Percentiles rank a stretch among this genome's conserved stretches.
phyloP scores from a whole-genome alignment of 2,113 vertebrate genomes.

The Daphoenositta chrysoptera region DNA sequence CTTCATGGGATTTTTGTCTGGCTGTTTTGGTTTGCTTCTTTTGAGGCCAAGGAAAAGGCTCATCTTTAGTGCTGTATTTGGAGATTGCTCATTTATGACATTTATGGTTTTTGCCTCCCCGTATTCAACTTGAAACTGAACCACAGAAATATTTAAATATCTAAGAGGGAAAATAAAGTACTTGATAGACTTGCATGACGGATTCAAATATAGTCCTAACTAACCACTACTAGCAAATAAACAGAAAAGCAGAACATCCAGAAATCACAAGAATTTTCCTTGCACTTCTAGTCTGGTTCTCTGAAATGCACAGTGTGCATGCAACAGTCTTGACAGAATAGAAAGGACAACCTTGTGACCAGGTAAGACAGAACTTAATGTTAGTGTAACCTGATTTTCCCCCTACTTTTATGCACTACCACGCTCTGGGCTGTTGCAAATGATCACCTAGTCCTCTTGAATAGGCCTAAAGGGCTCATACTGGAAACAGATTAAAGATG shows the following conservation, averaged over 20 bases:
- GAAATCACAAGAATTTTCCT: background rate
- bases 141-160: background rate
- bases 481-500: background rate
- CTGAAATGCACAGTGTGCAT: background rate
- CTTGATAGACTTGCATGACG: background rate
- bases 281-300: background rate
- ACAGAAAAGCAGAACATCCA: background rate
- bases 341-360: background rate
- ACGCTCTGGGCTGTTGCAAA: background rate
- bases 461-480: background rate
- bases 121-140: slow-evolving; percentile 9
- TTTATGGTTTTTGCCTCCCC: background rate
- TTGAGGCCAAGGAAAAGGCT: background rate
- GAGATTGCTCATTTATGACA: background rate
- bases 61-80: background rate
- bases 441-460: background rate
- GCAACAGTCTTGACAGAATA: background rate
- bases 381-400: background rate
- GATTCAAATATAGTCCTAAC: background rate
- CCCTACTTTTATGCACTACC: background rate
- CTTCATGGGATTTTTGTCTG: background rate
- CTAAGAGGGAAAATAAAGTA: background rate
- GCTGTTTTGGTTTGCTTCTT: background rate
- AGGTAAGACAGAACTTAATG: background rate
- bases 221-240: background rate